phyloP scores from a whole-genome alignment of 1,140 invertebrate genomes.

The Diorhabda carinulata region DNA sequence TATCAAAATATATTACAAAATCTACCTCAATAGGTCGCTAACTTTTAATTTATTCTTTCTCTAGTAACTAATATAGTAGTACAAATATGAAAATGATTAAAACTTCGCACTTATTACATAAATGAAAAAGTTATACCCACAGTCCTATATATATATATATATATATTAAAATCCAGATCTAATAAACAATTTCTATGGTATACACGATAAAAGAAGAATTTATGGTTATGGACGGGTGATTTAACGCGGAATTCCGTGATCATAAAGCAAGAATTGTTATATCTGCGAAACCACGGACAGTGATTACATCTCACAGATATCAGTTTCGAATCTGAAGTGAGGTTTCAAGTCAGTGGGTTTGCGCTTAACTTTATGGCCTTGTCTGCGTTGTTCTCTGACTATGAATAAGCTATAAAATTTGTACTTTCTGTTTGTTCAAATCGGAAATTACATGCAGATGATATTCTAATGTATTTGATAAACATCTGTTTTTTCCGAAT shows the following conservation, averaged over 20 bases:
- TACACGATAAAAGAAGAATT: not conserved
- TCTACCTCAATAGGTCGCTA: no score
- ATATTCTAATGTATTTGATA: slow-evolving; percentile 5
- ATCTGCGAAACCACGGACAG: not conserved
- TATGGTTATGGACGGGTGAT: not conserved
- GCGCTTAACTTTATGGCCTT: slow-evolving; percentile 1
- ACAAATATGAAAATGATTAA: no score
- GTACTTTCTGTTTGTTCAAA: slow-evolving; percentile 14
- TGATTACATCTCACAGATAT: slow-evolving; percentile 10
- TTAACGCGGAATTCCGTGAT: not conserved
- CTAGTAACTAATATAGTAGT: no score
- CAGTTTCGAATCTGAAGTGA: slow-evolving; percentile 5
- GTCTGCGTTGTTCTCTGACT: slow-evolving; percentile 3
- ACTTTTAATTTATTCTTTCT: no score
- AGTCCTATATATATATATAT: not conserved
- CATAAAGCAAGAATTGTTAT: not conserved
- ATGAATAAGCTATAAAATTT: slow-evolving; percentile 17
- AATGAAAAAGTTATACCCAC: not conserved
- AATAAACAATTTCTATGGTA: not conserved
- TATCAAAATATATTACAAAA: no score
- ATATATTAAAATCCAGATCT: not conserved
- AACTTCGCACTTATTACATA: no score
- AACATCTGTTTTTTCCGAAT: not conserved
- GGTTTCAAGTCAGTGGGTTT: slow-evolving; percentile 1
- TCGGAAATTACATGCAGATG: slow-evolving; percentile 6